A percentile compares a stretch with the other conserved stretches of the same genome.
These are phyloP conservation scores for Salminus brasiliensis DNA, from an alignment of 2,113 vertebrate genomes.

Conservation along the genomic window DNA sequence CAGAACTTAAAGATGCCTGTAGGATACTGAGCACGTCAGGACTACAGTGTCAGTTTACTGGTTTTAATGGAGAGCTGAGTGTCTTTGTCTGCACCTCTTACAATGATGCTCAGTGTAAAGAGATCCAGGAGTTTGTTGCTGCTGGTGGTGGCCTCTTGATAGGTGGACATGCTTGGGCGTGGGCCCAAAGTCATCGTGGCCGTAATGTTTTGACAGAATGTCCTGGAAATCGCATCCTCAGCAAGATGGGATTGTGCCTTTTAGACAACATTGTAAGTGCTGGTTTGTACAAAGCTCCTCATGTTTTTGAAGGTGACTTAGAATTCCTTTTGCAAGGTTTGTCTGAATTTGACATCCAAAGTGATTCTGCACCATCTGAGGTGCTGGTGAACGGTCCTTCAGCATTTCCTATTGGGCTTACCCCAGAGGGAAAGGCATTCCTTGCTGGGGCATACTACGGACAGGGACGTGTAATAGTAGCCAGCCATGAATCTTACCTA, in stretches of 20 bases:
- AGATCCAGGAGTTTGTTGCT: slow-evolving; percentile 67
- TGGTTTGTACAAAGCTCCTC: not conserved
- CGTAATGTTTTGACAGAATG: slow-evolving; percentile 68
- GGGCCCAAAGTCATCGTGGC: slow-evolving; percentile 68
- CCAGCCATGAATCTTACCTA: not conserved
- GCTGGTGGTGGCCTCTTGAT: slow-evolving; percentile 80
- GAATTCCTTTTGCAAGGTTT: not conserved
- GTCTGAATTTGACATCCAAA: not conserved
- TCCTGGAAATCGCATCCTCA: slow-evolving; percentile 85
- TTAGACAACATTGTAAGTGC: slow-evolving; percentile 48
- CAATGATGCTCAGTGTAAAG: slow-evolving; percentile 44
- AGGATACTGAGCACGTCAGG: not conserved
- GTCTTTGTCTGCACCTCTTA: slow-evolving; percentile 57
- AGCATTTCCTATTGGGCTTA: not conserved
- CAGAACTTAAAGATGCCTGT: not conserved
- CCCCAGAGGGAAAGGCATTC: not conserved
- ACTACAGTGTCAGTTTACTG: not conserved
- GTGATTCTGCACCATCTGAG: not conserved
- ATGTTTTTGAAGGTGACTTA: not conserved
- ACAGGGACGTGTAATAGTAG: not conserved
- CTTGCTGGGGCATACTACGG: not conserved
- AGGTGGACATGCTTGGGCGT: slow-evolving; percentile 83
- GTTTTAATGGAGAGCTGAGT: not conserved
- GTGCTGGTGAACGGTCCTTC: not conserved
- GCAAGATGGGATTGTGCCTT: slow-evolving; percentile 83